These are phyloP conservation scores for Varecia variegata DNA, from an alignment of 2,797 vertebrate species.

Conservation along the genomic window DNA sequence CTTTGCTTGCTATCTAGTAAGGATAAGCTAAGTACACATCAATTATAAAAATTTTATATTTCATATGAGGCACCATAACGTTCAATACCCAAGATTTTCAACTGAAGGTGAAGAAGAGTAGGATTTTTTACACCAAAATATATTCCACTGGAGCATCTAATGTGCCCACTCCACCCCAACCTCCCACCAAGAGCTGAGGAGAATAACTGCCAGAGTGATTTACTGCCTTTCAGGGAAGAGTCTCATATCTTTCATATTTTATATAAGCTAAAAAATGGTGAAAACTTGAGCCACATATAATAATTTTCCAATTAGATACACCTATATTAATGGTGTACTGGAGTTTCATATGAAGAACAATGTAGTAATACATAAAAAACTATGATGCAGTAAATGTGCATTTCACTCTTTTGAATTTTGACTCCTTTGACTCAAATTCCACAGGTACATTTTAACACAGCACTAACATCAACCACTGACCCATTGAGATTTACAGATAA, in stretches of 20 bases:
- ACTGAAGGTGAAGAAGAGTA: not conserved
- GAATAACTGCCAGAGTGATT: not conserved
- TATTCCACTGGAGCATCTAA: not conserved
- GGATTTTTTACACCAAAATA: not conserved
- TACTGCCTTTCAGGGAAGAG: not conserved
- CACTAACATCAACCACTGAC: not conserved
- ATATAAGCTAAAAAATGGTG: not conserved
- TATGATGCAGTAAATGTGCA: not conserved
- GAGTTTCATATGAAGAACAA: not conserved
- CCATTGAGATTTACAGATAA: not conserved
- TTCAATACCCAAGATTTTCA: not conserved
- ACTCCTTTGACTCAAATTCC: slow-evolving; percentile 19
- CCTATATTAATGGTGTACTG: not conserved
- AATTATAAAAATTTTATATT: not conserved
- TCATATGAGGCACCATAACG: not conserved
- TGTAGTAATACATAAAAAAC: not conserved
- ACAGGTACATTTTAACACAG: not conserved
- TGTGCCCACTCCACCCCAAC: not conserved
- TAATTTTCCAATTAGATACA: not conserved
- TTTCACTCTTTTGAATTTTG: slow-evolving; percentile 1
- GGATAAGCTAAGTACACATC: not conserved
- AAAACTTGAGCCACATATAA: not conserved
- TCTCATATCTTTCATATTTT: not conserved
- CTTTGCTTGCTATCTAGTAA: not conserved
- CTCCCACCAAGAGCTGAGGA: not conserved